These are phyloP conservation scores for Poeciliopsis occidentalis DNA, from an alignment of 2,113 vertebrate species.

Conservation along the genomic window DNA sequence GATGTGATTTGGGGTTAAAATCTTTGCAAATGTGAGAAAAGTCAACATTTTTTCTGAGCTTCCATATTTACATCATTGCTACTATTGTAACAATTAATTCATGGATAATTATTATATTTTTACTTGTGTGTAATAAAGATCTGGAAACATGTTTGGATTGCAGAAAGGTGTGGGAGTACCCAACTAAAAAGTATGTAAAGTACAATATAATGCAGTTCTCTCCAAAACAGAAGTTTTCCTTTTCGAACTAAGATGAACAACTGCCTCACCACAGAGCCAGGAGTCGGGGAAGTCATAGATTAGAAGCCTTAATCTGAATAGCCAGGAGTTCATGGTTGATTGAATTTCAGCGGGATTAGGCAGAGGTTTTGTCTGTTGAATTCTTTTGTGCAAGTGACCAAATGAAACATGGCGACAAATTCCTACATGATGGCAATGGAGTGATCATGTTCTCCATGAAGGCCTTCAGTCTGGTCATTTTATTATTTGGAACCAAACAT, in stretches of 20 bases:
- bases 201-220: too few species aligned
- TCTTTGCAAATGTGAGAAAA: background rate
- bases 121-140: too few species aligned
- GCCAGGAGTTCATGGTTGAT: constrained; percentile 59
- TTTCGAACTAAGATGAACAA: constrained; percentile 39
- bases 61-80: background rate
- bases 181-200: too few species aligned
- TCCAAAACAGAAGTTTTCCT: background rate
- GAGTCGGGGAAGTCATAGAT: constrained; percentile 50
- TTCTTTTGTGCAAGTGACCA: constrained; percentile 43
- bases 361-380: constrained; percentile 51
- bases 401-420: constrained; percentile 47
- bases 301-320: constrained; percentile 71
- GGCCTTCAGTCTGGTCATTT: background rate
- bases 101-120: too few species aligned
- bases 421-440: constrained; percentile 1
- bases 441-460: background rate
- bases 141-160: too few species aligned
- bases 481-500: background rate
- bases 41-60: background rate
- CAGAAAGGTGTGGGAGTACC: too few species aligned
- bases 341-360: constrained; percentile 66
- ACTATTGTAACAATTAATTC: background rate
- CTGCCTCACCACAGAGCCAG: constrained; percentile 3
- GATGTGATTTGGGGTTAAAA: background rate